Evolutionary conservation across 92 coral and sea anemone species (phyloP).

Genomic region (Anthopleura xanthogrammica): DNA sequence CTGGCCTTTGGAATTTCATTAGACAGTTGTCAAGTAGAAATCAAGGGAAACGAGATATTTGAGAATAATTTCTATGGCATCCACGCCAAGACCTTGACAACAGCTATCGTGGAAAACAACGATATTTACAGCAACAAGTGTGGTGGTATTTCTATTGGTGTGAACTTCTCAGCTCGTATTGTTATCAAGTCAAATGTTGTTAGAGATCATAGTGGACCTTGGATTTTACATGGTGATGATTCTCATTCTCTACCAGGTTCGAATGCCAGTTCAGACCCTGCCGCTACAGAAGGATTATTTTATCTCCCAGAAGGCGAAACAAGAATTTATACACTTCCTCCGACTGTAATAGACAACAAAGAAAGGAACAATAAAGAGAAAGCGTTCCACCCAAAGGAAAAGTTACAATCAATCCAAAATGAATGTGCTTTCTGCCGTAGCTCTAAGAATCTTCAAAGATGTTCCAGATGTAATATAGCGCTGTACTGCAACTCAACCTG

Average conservation of each 20-base stretch:
- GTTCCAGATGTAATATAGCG: conserved; percentile 48
- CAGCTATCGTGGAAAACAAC: conserved; percentile 38
- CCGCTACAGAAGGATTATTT: background rate
- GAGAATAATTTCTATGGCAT: conserved; percentile 62
- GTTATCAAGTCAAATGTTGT: conserved; percentile 37
- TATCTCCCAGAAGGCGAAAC: conserved; percentile 15
- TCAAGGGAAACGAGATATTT: conserved; percentile 45
- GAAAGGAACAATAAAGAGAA: conserved; percentile 40
- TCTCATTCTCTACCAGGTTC: background rate
- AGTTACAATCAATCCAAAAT: conserved; percentile 1
- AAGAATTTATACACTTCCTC: conserved; percentile 6
- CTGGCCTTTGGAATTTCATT: conserved; percentile 61
- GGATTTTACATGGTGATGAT: conserved; percentile 19
- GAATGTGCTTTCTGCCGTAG: conserved; percentile 41
- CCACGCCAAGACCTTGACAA: conserved; percentile 34
- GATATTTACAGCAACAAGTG: conserved; percentile 54
- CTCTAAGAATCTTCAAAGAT: conserved; percentile 16
- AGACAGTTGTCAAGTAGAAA: conserved; percentile 19
- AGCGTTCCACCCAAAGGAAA: conserved; percentile 36
- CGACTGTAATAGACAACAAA: conserved; percentile 20
- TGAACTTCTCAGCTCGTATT: conserved; percentile 51
- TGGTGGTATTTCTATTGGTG: conserved; percentile 53
- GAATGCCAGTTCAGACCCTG: background rate
- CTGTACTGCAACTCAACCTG: conserved; percentile 54
- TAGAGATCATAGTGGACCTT: conserved; percentile 57